Percentiles rank a stretch among this genome's conserved stretches.
Conservation (phyloP, 2,888 invertebrate species). For the Agrochola macilenta region DNA sequence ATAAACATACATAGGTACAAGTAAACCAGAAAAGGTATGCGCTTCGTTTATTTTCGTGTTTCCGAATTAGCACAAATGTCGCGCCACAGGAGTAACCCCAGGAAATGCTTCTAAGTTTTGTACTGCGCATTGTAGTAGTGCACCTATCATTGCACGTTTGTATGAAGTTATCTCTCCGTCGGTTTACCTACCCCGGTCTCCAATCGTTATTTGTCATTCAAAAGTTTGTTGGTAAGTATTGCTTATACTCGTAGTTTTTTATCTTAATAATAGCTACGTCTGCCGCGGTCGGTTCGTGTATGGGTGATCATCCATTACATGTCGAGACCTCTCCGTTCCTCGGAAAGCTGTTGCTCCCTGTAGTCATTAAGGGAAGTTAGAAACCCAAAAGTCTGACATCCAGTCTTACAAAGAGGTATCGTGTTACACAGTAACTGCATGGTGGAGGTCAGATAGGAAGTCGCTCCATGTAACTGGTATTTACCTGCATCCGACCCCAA, state of each 20-base stretch:
- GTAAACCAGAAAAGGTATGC: background rate
- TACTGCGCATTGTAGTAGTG: background rate
- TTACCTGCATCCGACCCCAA: no score
- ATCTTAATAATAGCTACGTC: background rate
- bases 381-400: background rate
- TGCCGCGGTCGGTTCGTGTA: no score
- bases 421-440: no score
- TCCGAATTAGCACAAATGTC: background rate
- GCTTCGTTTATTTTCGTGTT: background rate
- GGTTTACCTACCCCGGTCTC: background rate
- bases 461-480: background rate
- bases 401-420: background rate
- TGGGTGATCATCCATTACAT: no score
- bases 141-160: background rate
- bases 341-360: background rate
- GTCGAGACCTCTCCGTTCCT: background rate
- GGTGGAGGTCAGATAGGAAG: background rate
- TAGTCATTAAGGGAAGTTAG: background rate
- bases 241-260: background rate
- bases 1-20: background rate
- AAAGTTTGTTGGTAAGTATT: background rate
- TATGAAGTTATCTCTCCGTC: background rate
- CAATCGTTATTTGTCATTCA: background rate
- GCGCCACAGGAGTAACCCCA: background rate
- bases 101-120: background rate